These are phyloP conservation scores for Trichoplax adhaerens DNA, from an alignment of 37 sponge, comb jelly and placozoan species.

Conservation along the genomic window DNA sequence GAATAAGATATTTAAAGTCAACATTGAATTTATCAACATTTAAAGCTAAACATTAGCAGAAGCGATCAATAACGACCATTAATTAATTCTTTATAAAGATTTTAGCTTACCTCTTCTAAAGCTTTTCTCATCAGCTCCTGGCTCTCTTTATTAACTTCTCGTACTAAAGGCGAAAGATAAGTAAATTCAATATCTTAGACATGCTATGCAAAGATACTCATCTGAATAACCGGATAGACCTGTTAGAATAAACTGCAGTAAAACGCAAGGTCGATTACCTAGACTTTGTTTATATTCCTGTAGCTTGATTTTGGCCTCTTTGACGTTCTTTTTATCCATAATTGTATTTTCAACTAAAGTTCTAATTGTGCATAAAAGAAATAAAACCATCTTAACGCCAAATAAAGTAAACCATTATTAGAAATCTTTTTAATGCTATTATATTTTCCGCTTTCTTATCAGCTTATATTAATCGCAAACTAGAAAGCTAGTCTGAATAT, in stretches of 20 bases:
- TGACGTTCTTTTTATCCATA: constrained; percentile 53
- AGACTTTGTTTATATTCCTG: constrained; percentile 71
- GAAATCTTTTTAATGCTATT: no score
- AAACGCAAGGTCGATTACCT: constrained; percentile 23
- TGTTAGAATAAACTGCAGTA: no score
- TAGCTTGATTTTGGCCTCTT: constrained; percentile 51
- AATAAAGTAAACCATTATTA: no score
- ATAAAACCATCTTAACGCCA: no score
- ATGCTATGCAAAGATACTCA: not conserved
- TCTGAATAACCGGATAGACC: no score
- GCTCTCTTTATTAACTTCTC: constrained; percentile 68
- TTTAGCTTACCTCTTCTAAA: constrained; percentile 56
- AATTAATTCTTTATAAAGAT: not conserved
- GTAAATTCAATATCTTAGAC: not conserved
- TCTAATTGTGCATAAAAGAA: not conserved
- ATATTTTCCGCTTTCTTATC: no score
- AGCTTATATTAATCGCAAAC: no score
- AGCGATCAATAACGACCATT: not conserved
- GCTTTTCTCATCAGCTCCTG: constrained; percentile 66
- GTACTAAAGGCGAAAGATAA: constrained; percentile 23
- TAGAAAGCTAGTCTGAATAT: not conserved
- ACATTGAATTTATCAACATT: no score
- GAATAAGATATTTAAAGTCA: not conserved
- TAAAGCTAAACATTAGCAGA: no score
- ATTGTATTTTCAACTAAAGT: constrained; percentile 56